Evolutionary conservation across 2,888 invertebrate genomes (phyloP), one percentile per base, ranked within the genome.

Genomic region (Phyto melanocephala): DNA sequence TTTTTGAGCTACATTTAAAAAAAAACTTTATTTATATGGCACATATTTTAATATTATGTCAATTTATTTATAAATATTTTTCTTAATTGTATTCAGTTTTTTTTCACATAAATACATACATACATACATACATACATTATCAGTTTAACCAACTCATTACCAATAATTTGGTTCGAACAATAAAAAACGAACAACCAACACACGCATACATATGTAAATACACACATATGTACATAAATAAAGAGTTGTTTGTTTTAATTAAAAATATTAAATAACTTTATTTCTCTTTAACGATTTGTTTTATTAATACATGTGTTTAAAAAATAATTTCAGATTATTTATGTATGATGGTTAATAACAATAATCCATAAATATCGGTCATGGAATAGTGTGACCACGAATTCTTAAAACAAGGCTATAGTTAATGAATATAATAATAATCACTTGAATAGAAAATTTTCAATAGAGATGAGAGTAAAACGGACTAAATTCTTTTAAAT

Each of bases 191-290:
- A 40, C 50, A 28, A 13, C 28, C 28, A 5, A 15, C n/a, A n/a
- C n/a, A n/a, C n/a, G n/a, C n/a, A n/a, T n/a, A n/a, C n/a, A n/a
- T n/a, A n/a, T n/a, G n/a, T n/a, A n/a, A n/a, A n/a, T n/a, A n/a
- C n/a, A n/a, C n/a, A n/a, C n/a, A n/a, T n/a, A n/a, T n/a, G n/a
- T n/a, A n/a, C 20, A 58, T 42, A 37, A 17, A 24, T 52, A 70
- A 62, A 54, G 45, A 45, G 52, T 62, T 70, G 70, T 70, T 63
- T 54, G 62, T 47, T 70, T 68, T 52, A 77, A 52, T 77, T 42
- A 68, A 77, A 62, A 63, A 47, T 17, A 2, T 24, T 28, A 5
- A 5, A 40, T 20, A 15, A n/a, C n/a, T 22, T 40, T 22, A 15
- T 28, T 56, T 56, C 17, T 13, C 35, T 33, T 58, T 20, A 58